phyloP scores from a whole-genome alignment of 2,797 vertebrate genomes.

The Neopelma chrysocephalum region DNA sequence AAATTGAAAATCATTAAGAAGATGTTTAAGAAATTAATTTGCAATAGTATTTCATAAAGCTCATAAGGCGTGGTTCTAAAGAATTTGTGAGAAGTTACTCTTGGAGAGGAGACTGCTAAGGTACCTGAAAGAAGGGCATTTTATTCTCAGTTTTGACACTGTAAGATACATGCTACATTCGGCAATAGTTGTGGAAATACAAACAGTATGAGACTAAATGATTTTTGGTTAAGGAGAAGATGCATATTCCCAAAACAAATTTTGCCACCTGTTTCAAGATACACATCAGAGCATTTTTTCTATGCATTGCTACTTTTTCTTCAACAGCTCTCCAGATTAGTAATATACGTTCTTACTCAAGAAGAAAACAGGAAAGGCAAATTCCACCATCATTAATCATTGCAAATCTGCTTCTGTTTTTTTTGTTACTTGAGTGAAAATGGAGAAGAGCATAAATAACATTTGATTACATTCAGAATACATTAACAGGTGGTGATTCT shows the following conservation, averaged over 20 bases:
- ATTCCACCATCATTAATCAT: background rate
- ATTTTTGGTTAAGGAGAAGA: background rate
- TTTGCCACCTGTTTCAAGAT: background rate
- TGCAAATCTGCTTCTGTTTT: background rate
- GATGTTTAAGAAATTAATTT: background rate
- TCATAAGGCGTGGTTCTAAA: background rate
- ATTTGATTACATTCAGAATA: background rate
- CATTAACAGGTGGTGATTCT: constrained; percentile 9
- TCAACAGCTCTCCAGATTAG: background rate
- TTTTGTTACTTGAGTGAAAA: background rate
- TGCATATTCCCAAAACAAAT: background rate
- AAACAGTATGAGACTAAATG: background rate
- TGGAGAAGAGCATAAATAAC: background rate
- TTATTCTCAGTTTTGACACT: background rate
- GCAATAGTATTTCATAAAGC: background rate
- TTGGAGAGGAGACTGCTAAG: background rate
- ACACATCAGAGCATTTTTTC: background rate
- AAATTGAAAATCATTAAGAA: constrained; percentile 24
- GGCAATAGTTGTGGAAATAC: background rate
- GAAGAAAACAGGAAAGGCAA: background rate
- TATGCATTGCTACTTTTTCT: background rate
- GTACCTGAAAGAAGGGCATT: background rate
- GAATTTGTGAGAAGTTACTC: background rate
- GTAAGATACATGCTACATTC: background rate
- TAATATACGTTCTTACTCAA: background rate